Base-by-base conservation (phyloP, 1,140 invertebrate species). In the Microplitis demolitor region DNA sequence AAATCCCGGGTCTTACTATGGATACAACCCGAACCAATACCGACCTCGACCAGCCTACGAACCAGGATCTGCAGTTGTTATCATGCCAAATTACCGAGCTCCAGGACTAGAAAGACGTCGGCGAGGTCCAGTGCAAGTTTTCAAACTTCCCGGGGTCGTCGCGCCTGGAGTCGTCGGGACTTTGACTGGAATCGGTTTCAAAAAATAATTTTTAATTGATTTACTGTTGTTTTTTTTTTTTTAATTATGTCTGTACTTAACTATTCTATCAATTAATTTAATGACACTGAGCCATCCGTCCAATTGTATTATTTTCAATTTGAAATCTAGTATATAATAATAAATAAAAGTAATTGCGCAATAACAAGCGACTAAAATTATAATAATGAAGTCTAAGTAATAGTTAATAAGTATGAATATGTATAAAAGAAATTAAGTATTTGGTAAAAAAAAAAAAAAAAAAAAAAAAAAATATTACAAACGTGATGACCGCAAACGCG, bases 91-190 rank as follows among this genome's bases (percentile, higher is more conserved):
- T 74, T 39, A 77, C 0, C 72, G 78, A 61, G 76, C 79, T 0
- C 63, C 74, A 0, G 76, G 77, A 4, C 3, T 79, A 4, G 33
- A 58, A 9, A 72, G 16, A 4, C 61, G 72, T 37, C 62, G 71
- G 5, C 51, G 64, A n/a, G 76, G 74, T 71, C 71, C 81, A 1
- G 77, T 82, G 5, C 81, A 82, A 68, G 78, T 83, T 69, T 82
- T 78, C 34, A 81, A 77, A 62, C 63, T 77, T 51, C 79, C 74
- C 2, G 74, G 78, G 39, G 79, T 80, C 16, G 69, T 82, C 8
- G 80, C 78, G 4, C 76, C 77, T 13, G 78, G 79, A 9, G 64
- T 81, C 9, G 60, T 82, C 51, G 79, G 79, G 34, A 77, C 77
- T 13, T 75, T 81, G 53, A 77, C 70, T 35, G 76, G 77, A 33